phyloP scores from a whole-genome alignment of 1,140 invertebrate species.

The Tribolium castaneum region DNA sequence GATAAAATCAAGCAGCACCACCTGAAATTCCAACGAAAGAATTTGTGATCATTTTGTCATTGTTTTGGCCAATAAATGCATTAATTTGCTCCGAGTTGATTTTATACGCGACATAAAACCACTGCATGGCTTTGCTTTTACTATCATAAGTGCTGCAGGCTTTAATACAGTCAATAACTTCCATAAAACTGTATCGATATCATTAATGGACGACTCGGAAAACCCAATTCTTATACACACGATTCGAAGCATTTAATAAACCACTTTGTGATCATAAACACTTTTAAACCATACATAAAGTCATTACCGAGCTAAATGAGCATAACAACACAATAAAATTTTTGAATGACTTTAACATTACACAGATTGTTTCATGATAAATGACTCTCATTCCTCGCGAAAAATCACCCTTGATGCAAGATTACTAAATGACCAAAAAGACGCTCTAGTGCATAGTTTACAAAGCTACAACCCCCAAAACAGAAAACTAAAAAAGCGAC shows the following conservation, averaged over 20 bases:
- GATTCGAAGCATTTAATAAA: background rate
- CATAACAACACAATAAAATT: background rate
- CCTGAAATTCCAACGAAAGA: background rate
- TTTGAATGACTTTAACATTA: background rate
- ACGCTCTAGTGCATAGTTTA: background rate
- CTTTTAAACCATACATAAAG: background rate
- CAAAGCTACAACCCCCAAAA: background rate
- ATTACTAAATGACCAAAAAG: background rate
- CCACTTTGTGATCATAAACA: background rate
- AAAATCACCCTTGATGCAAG: background rate
- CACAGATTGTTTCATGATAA: background rate
- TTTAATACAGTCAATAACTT: background rate
- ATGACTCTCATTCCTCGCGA: background rate
- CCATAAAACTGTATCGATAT: slow-evolving; percentile 1
- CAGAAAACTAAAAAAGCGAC: slow-evolving; percentile 1
- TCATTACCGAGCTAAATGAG: background rate
- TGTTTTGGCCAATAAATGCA: slow-evolving; percentile 4
- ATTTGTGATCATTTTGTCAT: background rate
- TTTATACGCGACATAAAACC: slow-evolving; percentile 12
- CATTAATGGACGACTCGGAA: background rate
- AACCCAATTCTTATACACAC: background rate
- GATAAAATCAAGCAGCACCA: background rate
- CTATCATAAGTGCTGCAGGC: background rate
- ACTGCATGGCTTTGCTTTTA: slow-evolving; percentile 16
- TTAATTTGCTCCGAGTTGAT: background rate